phyloP scores from a whole-genome alignment of 1,140 invertebrate species.

The Drosophila pachea region DNA sequence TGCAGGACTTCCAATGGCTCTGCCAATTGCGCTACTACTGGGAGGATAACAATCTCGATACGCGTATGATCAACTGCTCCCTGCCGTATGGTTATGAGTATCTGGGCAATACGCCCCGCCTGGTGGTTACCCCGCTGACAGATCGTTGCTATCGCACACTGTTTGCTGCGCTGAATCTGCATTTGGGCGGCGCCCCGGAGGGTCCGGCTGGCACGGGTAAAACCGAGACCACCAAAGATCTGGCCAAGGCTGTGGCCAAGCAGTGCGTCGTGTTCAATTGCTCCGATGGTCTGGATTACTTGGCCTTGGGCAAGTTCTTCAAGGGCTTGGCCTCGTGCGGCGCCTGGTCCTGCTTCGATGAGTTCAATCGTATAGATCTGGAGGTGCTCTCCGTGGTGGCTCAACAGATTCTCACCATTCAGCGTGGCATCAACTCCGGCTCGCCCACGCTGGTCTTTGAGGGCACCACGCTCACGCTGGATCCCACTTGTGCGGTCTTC shows the following conservation, averaged over 20 bases:
- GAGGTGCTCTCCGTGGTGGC: conserved; percentile 95
- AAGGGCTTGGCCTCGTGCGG: conserved; percentile 97
- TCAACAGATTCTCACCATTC: conserved; percentile 91
- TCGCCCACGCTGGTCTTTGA: conserved; percentile 90
- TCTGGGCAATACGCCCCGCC: conserved; percentile 91
- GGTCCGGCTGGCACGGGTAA: conserved; percentile 97
- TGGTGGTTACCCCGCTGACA: conserved; percentile 95
- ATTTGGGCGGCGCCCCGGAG: conserved; percentile 93
- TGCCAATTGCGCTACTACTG: conserved; percentile 96
- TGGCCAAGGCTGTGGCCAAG: conserved; percentile 97
- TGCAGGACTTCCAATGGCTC: conserved; percentile 95
- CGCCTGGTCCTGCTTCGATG: conserved; percentile 98
- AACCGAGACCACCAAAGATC: conserved; percentile 97
- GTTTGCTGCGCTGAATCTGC: conserved; percentile 92
- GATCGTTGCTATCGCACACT: conserved; percentile 95
- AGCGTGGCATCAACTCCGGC: conserved; percentile 88
- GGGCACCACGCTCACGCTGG: conserved; percentile 90
- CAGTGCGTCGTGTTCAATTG: conserved; percentile 99
- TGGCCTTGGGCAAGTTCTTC: conserved; percentile 97
- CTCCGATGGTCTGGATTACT: conserved; percentile 94
- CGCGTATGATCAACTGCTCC: conserved; percentile 95
- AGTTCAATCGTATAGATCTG: conserved; percentile 92
- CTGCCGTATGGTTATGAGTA: conserved; percentile 97
- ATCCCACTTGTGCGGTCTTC: conserved; percentile 95
- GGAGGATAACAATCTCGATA: conserved; percentile 88